Evolutionary conservation across 2,888 invertebrate genomes (phyloP).

Genomic region (Lysandra coridon): DNA sequence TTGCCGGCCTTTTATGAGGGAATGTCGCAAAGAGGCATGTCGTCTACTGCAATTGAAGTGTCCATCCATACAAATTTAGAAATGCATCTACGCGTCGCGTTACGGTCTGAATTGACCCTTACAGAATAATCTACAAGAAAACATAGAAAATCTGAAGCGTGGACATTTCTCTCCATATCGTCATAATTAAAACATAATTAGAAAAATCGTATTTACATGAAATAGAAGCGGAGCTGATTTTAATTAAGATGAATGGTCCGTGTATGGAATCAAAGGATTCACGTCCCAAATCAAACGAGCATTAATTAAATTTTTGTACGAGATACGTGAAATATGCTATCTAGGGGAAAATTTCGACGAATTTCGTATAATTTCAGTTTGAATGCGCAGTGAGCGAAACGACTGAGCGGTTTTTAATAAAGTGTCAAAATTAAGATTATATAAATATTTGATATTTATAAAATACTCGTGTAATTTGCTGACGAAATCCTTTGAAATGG

Average conservation of each 20-base stretch:
- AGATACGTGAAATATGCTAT: neutral
- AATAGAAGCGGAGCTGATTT: neutral
- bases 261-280: slow-evolving; percentile 28
- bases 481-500: too few relatives aligned
- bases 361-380: neutral
- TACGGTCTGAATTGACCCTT: too few relatives aligned
- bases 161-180: neutral
- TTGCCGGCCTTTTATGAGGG: too few relatives aligned
- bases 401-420: neutral
- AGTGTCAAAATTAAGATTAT: too few relatives aligned
- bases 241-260: slow-evolving; percentile 25
- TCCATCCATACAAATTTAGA: too few relatives aligned
- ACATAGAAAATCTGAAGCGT: too few relatives aligned
- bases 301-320: slow-evolving; percentile 23
- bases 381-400: neutral
- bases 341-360: neutral
- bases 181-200: neutral
- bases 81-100: too few relatives aligned
- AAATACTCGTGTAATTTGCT: too few relatives aligned
- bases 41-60: too few relatives aligned
- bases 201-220: slow-evolving; percentile 3
- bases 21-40: too few relatives aligned
- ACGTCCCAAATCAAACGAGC: slow-evolving; percentile 12
- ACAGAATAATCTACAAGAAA: too few relatives aligned
- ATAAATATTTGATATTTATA: too few relatives aligned